These are phyloP conservation scores for Oscheius onirici DNA, from an alignment of 2,888 invertebrate species.

Conservation along the genomic window DNA sequence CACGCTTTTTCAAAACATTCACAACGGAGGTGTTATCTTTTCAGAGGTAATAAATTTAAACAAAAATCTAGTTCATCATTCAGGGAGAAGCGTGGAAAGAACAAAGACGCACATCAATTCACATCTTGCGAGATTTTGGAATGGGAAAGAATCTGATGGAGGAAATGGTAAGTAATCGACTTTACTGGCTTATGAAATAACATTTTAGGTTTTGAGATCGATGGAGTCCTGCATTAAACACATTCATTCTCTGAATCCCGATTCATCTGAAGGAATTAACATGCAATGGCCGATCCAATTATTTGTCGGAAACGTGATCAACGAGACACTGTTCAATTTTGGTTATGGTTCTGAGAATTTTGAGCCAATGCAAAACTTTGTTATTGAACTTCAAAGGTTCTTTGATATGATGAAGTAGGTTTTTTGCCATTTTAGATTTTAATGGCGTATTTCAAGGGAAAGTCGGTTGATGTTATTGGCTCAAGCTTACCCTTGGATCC, in stretches of 20 bases:
- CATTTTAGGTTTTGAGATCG: slow-evolving; percentile 21
- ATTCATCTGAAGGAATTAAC: slow-evolving; percentile 29
- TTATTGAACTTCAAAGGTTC: neutral
- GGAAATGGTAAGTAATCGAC: slow-evolving; percentile 35
- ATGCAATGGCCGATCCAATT: slow-evolving; percentile 44
- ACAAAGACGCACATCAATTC: slow-evolving; percentile 46
- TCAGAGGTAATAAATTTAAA: slow-evolving; percentile 30
- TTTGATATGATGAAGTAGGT: slow-evolving; percentile 3
- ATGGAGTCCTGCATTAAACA: slow-evolving; percentile 34
- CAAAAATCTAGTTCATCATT: neutral
- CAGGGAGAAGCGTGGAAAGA: slow-evolving; percentile 53
- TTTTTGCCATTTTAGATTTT: too few relatives aligned
- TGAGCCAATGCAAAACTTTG: slow-evolving; percentile 39
- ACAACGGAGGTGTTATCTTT: slow-evolving; percentile 35
- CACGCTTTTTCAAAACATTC: slow-evolving; percentile 27
- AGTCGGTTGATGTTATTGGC: slow-evolving; percentile 22
- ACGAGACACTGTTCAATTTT: slow-evolving; percentile 50
- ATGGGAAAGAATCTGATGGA: slow-evolving; percentile 56
- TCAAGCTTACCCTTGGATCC: slow-evolving; percentile 35
- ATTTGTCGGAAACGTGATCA: slow-evolving; percentile 18
- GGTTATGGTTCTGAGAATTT: slow-evolving; percentile 36
- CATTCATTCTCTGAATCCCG: slow-evolving; percentile 12
- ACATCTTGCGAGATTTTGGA: slow-evolving; percentile 55
- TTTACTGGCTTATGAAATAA: too few relatives aligned
- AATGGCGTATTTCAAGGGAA: slow-evolving; percentile 18